Evolutionary conservation across 1,140 invertebrate species (phyloP).

Genomic region (Leptonema lineaticorne): DNA sequence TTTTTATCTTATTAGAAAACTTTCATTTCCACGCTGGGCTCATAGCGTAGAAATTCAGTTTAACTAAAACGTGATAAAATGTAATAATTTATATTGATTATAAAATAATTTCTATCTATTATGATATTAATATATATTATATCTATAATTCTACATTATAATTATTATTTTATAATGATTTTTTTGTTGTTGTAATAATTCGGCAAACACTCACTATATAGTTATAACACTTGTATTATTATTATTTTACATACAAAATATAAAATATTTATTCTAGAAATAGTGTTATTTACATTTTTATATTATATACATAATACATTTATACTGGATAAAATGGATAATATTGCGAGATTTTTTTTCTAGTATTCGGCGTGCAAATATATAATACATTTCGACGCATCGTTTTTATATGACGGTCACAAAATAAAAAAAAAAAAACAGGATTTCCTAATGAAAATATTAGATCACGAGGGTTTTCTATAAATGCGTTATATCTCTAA

Average conservation of each 20-base stretch:
- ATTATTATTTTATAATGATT: neutral
- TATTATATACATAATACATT: neutral
- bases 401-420: neutral
- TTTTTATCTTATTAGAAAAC: neutral
- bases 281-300: neutral
- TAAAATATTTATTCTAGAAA: neutral
- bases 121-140: neutral
- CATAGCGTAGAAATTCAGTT: conserved; percentile 27
- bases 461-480: conserved; percentile 4
- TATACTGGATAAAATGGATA: neutral
- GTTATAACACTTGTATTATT: neutral
- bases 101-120: neutral
- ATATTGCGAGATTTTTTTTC: neutral
- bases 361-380: too few relatives aligned
- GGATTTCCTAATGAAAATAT: neutral
- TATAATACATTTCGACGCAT: neutral
- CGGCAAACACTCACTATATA: neutral
- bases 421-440: conserved; percentile 3
- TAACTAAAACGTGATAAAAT: conserved; percentile 1
- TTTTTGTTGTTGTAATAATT: neutral
- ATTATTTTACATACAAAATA: neutral
- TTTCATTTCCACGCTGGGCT: conserved; percentile 22
- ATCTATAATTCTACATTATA: conserved; percentile 5
- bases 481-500: neutral
- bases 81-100: neutral